These are phyloP conservation scores for Pediacus dermestoides DNA, from an alignment of 2,888 invertebrate genomes.

Conservation along the genomic window DNA sequence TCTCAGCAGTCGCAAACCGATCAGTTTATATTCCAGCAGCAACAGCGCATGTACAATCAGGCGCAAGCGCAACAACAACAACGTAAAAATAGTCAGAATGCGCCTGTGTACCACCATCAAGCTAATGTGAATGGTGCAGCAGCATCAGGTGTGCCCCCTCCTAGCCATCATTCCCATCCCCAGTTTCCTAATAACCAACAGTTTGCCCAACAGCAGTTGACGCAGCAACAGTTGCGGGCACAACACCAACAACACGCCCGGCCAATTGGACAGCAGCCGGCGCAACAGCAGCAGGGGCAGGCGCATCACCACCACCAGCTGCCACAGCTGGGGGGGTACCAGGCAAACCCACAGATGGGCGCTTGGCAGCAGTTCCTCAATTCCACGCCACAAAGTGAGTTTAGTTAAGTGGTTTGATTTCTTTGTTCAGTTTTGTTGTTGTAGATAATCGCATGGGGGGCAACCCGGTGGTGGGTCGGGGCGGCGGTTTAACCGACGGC, in stretches of 20 bases:
- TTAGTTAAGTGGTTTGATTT: neutral
- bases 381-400: slow-evolving; percentile 32
- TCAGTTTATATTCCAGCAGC: slow-evolving; percentile 45
- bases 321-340: slow-evolving; percentile 23
- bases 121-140: slow-evolving; percentile 4
- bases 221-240: slow-evolving; percentile 39
- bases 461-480: slow-evolving; percentile 36
- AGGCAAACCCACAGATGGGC: slow-evolving; percentile 23
- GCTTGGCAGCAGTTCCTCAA: slow-evolving; percentile 40
- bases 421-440: slow-evolving; percentile 13
- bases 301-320: slow-evolving; percentile 14
- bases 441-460: slow-evolving; percentile 48
- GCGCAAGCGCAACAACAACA: slow-evolving; percentile 21
- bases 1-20: slow-evolving; percentile 37
- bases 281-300: slow-evolving; percentile 22
- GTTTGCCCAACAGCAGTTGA: slow-evolving; percentile 32
- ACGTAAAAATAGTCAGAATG: slow-evolving; percentile 18
- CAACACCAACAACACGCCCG: slow-evolving; percentile 44
- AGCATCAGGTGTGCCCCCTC: slow-evolving; percentile 16
- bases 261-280: slow-evolving; percentile 42
- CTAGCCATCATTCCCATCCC: slow-evolving; percentile 9
- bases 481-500: slow-evolving; percentile 47
- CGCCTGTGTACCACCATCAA: slow-evolving; percentile 17
- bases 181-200: slow-evolving; percentile 30
- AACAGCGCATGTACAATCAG: slow-evolving; percentile 29